Percentiles rank a stretch among this genome's conserved stretches.
phyloP scores from a whole-genome alignment of 2,797 vertebrate genomes.

The Coluber constrictor region DNA sequence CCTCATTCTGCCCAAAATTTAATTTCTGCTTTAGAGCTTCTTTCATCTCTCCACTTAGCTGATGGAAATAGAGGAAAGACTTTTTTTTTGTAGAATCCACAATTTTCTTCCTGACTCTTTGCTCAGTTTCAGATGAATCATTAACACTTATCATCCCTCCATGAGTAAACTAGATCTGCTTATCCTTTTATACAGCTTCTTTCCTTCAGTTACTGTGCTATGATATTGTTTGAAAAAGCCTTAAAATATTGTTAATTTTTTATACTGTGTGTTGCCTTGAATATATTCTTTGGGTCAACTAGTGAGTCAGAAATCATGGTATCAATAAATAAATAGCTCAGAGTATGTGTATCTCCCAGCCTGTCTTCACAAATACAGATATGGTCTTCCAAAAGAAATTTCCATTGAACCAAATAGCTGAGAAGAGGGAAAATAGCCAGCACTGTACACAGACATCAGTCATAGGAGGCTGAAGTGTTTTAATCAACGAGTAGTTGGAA shows the following conservation, averaged over 20 bases:
- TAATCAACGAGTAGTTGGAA: background rate
- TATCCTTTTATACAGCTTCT: background rate
- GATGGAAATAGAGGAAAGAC: background rate
- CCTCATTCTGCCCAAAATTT: background rate
- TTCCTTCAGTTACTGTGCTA: background rate
- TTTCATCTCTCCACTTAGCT: background rate
- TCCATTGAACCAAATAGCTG: background rate
- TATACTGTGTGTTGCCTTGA: background rate
- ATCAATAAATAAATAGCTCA: background rate
- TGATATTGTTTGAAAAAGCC: background rate
- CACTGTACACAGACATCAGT: background rate
- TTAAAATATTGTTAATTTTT: background rate
- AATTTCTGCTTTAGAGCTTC: background rate
- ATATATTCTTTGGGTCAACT: background rate
- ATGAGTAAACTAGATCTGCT: background rate
- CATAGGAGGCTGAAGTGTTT: background rate
- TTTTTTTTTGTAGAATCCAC: background rate
- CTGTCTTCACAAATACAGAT: background rate
- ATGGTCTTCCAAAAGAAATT: background rate
- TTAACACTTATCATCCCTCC: background rate
- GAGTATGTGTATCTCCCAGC: background rate
- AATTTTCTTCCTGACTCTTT: background rate
- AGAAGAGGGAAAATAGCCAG: background rate
- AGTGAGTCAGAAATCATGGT: background rate
- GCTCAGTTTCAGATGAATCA: background rate